phyloP scores from a whole-genome alignment of 2,797 vertebrate species.

The Eptatretus atami region DNA sequence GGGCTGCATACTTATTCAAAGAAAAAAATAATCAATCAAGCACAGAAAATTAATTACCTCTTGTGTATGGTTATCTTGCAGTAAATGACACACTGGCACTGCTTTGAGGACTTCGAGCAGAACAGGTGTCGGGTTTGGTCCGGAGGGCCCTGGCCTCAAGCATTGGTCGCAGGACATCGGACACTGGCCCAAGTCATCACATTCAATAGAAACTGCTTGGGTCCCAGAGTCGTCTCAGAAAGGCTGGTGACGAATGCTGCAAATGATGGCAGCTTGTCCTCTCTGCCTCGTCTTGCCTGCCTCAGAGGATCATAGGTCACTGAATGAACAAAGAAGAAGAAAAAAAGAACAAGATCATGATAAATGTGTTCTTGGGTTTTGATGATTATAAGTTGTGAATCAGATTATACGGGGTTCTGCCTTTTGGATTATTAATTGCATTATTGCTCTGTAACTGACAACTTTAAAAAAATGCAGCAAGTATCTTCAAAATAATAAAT shows the following conservation, averaged over 20 bases:
- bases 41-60: constrained; percentile 27
- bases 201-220: constrained; percentile 60
- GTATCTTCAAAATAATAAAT: too few relatives aligned
- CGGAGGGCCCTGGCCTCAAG: constrained; percentile 36
- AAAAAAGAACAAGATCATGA: not conserved
- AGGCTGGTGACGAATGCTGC: constrained; percentile 72
- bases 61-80: constrained; percentile 69
- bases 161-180: constrained; percentile 66
- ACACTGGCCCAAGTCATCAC: constrained; percentile 69
- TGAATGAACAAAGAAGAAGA: not conserved
- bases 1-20: too few relatives aligned
- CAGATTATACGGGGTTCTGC: too few relatives aligned
- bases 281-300: constrained; percentile 11
- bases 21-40: not conserved
- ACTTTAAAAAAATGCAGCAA: too few relatives aligned
- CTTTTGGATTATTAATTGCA: too few relatives aligned
- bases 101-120: constrained; percentile 61
- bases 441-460: too few relatives aligned
- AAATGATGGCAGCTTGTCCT: constrained; percentile 68
- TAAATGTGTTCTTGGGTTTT: too few relatives aligned
- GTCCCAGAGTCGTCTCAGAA: constrained; percentile 53
- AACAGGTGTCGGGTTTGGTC: constrained; percentile 45
- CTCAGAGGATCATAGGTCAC: not conserved
- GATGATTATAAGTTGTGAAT: too few relatives aligned
- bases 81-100: constrained; percentile 54